Base-by-base conservation (phyloP, 2,888 invertebrate species). In the Drosophila eohydei region DNA sequence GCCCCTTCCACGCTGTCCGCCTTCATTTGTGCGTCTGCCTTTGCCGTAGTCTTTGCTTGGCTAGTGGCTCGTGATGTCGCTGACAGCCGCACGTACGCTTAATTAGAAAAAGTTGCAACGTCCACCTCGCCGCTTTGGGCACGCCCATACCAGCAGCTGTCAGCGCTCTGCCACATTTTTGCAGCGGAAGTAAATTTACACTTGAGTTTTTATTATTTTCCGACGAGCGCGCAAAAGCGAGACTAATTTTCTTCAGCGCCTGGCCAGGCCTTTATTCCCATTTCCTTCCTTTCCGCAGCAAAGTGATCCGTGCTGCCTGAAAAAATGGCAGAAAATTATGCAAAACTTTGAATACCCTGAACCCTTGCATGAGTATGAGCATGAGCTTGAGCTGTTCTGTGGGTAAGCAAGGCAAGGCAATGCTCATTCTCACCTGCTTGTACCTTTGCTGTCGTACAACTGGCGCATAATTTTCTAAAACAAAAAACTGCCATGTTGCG, bases 71-170 rank as follows among this genome's bases (percentile, higher is more conserved):
- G 51, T 78, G 81, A 76, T 73, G 78, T 71, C 72, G 77, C 81
- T 81, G 86, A 88, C 86, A 86, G 80, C 73, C 67, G 78, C 88
- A 87, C 86, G 86, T 88, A 82, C 86, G 86, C 80, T 88, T 88
- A 87, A 88, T 88, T 87, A 87, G 86, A 86, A 88, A 86, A 86
- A 84, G 76, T 77, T 88, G 83, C 71, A 74, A 34, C 51, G 71
- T 60, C 68, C 71, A 73, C 71, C 72, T 70, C 61, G 51, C 57
- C 55, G 60, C 78, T 71, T 60, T 57, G 48, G 58, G 40, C 65
- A 32, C 30, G 63, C 48, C 59, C 59, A 50, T 11, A 9, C 21
- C 63, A 54, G 21, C 62, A 44, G 72, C 86, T 85, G 86, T 78
- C 83, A 80, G 70, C 65, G 58, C 36, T 52, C 63, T 70, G 67